These are phyloP conservation scores for Sternarchorhynchus goeldii DNA, from an alignment of 2,797 vertebrate species.

Conservation along the genomic window DNA sequence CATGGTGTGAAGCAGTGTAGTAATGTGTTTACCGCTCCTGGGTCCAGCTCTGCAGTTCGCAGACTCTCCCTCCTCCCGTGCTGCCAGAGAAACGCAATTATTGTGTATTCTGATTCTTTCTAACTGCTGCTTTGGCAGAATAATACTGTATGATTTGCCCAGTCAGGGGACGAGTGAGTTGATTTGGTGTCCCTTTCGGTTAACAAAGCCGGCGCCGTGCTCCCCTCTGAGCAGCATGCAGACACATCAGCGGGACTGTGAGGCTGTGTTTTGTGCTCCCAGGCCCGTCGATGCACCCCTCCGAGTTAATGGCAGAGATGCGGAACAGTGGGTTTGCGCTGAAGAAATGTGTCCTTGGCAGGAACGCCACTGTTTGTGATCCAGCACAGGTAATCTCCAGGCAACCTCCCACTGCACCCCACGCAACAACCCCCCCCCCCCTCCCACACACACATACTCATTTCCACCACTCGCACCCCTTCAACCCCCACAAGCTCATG, in stretches of 20 bases:
- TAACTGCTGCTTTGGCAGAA: constrained; percentile 94
- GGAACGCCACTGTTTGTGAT: constrained; percentile 95
- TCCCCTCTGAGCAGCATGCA: constrained; percentile 88
- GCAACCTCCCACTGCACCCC: constrained; percentile 37
- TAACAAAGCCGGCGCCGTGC: constrained; percentile 95
- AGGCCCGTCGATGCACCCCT: constrained; percentile 99
- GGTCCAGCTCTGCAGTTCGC: constrained; percentile 80
- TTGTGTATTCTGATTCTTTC: constrained; percentile 91
- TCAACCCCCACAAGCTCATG: constrained; percentile 62
- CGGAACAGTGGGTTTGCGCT: constrained; percentile 99
- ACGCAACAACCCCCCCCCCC: constrained; percentile 65
- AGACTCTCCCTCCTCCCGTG: constrained; percentile 84
- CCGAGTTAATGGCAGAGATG: constrained; percentile 99
- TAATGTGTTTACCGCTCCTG: constrained; percentile 73
- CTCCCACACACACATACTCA: background rate
- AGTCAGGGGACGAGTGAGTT: constrained; percentile 98
- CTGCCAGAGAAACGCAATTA: constrained; percentile 91
- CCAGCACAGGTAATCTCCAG: constrained; percentile 95
- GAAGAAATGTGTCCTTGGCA: constrained; percentile 99
- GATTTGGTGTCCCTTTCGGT: constrained; percentile 97
- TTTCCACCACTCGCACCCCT: background rate
- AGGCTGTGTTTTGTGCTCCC: constrained; percentile 96
- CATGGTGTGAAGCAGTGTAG: constrained; percentile 69
- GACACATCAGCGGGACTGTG: constrained; percentile 91
- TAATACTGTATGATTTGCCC: constrained; percentile 98